Evolutionary conservation across 2,797 vertebrate genomes (phyloP).

Genomic region (Lutjanus argentimaculatus): DNA sequence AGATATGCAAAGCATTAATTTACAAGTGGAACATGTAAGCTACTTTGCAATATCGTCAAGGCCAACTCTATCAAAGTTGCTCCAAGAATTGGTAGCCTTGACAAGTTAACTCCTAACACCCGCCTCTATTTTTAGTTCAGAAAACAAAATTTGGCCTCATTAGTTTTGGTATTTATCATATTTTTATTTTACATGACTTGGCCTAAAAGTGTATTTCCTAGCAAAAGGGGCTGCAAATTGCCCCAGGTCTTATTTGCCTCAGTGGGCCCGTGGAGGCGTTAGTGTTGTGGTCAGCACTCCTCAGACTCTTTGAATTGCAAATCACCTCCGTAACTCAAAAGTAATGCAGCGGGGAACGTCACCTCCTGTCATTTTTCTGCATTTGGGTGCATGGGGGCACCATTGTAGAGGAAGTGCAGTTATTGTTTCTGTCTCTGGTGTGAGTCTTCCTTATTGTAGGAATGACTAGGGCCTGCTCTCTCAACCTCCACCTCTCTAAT

Average conservation of each 20-base stretch:
- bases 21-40: slow-evolving; percentile 63
- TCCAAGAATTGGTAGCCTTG: slow-evolving; percentile 76
- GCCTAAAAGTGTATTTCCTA: slow-evolving; percentile 82
- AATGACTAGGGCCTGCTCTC: slow-evolving; percentile 75
- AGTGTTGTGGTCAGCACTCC: slow-evolving; percentile 89
- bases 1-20: slow-evolving; percentile 80
- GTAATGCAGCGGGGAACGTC: slow-evolving; percentile 85
- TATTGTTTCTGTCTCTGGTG: slow-evolving; percentile 87
- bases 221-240: slow-evolving; percentile 83
- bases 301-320: slow-evolving; percentile 88
- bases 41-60: slow-evolving; percentile 75
- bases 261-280: slow-evolving; percentile 78
- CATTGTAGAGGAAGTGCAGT: slow-evolving; percentile 80
- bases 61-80: slow-evolving; percentile 69
- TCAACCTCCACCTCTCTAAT: slow-evolving; percentile 78
- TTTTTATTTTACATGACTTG: slow-evolving; percentile 85
- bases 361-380: slow-evolving; percentile 88
- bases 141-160: slow-evolving; percentile 84
- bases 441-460: slow-evolving; percentile 84
- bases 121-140: slow-evolving; percentile 74
- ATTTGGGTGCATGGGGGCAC: slow-evolving; percentile 85
- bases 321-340: slow-evolving; percentile 87
- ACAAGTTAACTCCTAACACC: slow-evolving; percentile 67
- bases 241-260: slow-evolving; percentile 86
- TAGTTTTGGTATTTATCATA: slow-evolving; percentile 86